Evolutionary conservation across 2,888 invertebrate genomes (phyloP), one percentile per base, ranked within the genome.

Genomic region (Aelia acuminata): DNA sequence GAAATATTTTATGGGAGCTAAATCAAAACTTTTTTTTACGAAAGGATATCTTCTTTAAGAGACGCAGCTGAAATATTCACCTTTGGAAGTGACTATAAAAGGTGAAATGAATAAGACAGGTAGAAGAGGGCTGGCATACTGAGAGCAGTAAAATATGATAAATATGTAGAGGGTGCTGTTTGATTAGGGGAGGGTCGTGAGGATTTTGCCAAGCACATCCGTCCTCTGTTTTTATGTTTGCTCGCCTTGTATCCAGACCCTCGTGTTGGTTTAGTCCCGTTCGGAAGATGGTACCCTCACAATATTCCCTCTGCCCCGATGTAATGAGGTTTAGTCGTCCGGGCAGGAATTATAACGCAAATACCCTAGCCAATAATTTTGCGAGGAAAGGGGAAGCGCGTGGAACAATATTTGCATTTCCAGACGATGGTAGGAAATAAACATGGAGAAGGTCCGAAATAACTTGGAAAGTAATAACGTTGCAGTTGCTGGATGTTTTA

Each of bases 61-160:
- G 31, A 70, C 18, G 63, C 26, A 70, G 35, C 63, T 70, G 63
- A 70, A 70, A 70, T 70, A 70, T 70, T 70, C 63, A 70, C 63
- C 35, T 15, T n/a, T 31, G 63, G 35, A 70, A 70, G 63, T 35
- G 63, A 35, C 63, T 70, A 70, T 70, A 70, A 70, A 70, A 70
- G 63, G 63, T 70, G 63, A 70, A 70, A 70, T 70, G 63, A 70
- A 70, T 70, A 70, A 70, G 63, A 70, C 63, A 31, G 48, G 48
- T 47, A 49, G 48, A 48, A 22, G 31, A 18, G 47, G 47, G 13
- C 47, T 84, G 47, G 63, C 63, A 70, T 70, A 70, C 63, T 35
- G 63, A 80, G 80, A 47, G 80, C 43, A 80, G 80, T 80, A 80
- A 80, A 43, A 80, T 80, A 80, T 80, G 80, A 80, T 80, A 80